Evolutionary conservation across 2,888 invertebrate genomes (phyloP), one percentile per base, ranked within the genome.

Genomic region (Dolomedes plantarius): DNA sequence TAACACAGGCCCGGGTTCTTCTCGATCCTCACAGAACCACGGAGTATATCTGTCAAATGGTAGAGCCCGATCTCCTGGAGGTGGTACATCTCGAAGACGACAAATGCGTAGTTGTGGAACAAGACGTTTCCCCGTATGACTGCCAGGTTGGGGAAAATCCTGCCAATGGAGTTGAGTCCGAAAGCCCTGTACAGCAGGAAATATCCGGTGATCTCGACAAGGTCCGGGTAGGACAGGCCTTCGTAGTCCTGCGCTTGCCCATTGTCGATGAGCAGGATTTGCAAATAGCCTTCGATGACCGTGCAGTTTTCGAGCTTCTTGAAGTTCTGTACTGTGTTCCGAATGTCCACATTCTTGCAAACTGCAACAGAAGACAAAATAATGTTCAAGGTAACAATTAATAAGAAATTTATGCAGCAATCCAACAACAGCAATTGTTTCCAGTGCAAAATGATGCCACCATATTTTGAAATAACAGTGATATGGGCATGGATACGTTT

Each of bases 131-230:
- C 99, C 28, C 98, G 94, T 89, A 99, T 98, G 83, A 99, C 96
- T 73, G 96, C 93, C 91, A 99, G 93, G 92, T 98, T 98, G 67
- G 99, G 99, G 91, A 99, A 98, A 75, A 99, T 92, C 90, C 94
- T 93, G 19, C 95, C 94, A 88, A 99, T 92, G 89, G 95, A 95
- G 87, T 93, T 93, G 78, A 99, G 92, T 62, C 96, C 96, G 90
- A 94, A 94, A 76, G 96, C 95, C 90, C 95, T 93, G 92, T 96
- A 98, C 76, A 99, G 92, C 86, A 97, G 91, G 82, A 99, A 92
- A 91, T 95, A 97, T 90, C 96, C 98, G 28, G 98, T 98, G 91
- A 98, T 96, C 93, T 98, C 98, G 78, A 94, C 94, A 76, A 98
- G 93, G 88, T 95, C 93, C 0, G 98, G 97, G 92, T 97, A 98